Conservation (phyloP, 2,113 vertebrate species). For the Gallinago jamesoni region DNA sequence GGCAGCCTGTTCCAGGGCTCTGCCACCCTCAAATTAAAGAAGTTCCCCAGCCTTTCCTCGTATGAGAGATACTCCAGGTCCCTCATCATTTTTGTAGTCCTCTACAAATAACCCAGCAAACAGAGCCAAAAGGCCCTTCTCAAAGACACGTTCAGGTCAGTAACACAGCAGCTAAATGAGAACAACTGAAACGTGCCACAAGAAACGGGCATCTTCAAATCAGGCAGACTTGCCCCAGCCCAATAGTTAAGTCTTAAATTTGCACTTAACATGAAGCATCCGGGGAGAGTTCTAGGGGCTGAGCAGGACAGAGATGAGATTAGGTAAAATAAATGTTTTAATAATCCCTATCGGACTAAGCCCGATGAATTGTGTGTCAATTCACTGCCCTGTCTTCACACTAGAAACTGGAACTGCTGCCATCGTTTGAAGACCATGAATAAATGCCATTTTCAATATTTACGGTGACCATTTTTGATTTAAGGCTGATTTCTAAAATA, state of each 20-base stretch:
- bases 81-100: no score
- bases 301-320: not conserved
- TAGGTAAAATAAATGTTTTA: not conserved
- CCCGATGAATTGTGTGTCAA: rapidly evolving
- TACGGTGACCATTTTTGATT: rapidly evolving
- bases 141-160: rapidly evolving
- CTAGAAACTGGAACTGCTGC: no score
- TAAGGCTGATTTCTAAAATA: not conserved
- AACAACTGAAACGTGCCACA: not conserved
- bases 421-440: not conserved
- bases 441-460: not conserved
- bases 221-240: not conserved
- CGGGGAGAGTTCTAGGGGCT: rapidly evolving
- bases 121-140: not conserved
- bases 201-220: rapidly evolving
- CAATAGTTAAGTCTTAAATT: not conserved
- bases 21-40: no score
- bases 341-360: not conserved
- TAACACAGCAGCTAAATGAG: not conserved
- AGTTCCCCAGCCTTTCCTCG: no score
- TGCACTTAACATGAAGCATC: not conserved
- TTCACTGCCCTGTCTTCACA: not conserved
- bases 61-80: no score
- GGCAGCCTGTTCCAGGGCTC: no score
- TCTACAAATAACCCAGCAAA: not conserved